Conservation (phyloP, 1,140 invertebrate genomes). For the Conopomorpha cramerella region DNA sequence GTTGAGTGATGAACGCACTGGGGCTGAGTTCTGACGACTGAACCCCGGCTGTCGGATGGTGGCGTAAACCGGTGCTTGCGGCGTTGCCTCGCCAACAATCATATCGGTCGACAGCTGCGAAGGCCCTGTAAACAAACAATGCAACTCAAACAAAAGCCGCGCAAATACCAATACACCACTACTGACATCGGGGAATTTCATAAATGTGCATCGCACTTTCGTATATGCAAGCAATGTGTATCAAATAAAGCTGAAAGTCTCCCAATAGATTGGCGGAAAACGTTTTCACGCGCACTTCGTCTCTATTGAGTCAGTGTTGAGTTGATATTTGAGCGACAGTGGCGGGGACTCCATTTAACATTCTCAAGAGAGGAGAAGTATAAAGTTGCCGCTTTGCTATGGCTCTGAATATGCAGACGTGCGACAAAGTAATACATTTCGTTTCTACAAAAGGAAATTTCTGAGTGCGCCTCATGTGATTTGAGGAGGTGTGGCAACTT, state of each 20-base stretch:
- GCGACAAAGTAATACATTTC: conserved; percentile 15
- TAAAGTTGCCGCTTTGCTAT: conserved; percentile 12
- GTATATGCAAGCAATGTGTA: no score
- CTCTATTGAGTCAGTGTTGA: no score
- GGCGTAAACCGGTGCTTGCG: conserved; percentile 43
- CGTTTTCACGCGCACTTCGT: no score
- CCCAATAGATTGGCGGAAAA: no score
- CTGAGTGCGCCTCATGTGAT: no score
- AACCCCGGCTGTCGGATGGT: conserved; percentile 30
- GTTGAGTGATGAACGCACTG: conserved; percentile 25
- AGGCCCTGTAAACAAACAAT: conserved; percentile 43
- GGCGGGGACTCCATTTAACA: conserved; percentile 2
- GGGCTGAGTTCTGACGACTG: conserved; percentile 19
- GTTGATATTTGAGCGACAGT: no score
- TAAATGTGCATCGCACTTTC: no score
- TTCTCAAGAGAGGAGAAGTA: conserved; percentile 9
- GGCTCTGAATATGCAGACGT: conserved; percentile 13
- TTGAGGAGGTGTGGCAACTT: no score
- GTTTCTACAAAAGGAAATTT: conserved; percentile 13
- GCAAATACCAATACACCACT: no score
- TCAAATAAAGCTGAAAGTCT: no score
- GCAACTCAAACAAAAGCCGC: no score
- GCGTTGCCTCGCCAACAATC: conserved; percentile 30
- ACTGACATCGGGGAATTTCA: no score
- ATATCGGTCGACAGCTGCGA: conserved; percentile 44